Base-by-base conservation (phyloP, 2,888 invertebrate genomes). In the Therioaphis trifolii region DNA sequence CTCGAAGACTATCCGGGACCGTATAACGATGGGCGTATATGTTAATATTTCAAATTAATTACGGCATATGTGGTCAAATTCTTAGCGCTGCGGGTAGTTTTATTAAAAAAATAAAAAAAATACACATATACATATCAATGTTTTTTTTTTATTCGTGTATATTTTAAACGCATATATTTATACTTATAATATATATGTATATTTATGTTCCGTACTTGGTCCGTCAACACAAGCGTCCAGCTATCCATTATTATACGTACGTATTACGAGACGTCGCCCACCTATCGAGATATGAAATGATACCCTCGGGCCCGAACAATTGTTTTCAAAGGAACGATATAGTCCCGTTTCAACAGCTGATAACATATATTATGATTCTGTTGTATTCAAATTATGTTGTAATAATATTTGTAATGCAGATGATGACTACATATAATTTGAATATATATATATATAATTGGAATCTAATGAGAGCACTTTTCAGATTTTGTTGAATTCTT, bases 21-120 rank as follows among this genome's bases (percentile, higher is more conserved):
- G 71, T 55, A 55, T 55, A 55, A 71, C 71, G 71, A 63, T 74
- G 82, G 61, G 72, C 63, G 72, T 82, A 49, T 72, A 72, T 61
- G 49, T 74, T 82, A 82, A 80, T 74, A 82, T 82, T 82, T 82
- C 63, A 74, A 82, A 82, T 82, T 82, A 82, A 82, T 82, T 82
- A 82, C 72, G 24, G 63, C 71, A 49, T 74, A 74, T 74, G 63
- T 49, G 72, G 72, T 82, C 49, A 52, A 82, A 82, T 61, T 63
- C 80, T 63, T 74, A 24, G 27, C 82, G 82, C 82, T 82, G 82
- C 82, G 82, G 82, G 82, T 82, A 82, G 63, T 82, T 80, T 79
- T 80, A 71, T 43, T 82, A 29, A 61, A 72, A 72, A 49, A 61
- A 80, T 55, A 69, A 46, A 43, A 71, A 66, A 46, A 52, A 78